These are phyloP conservation scores for Heliconius eleuchia DNA, from an alignment of 1,140 invertebrate genomes.

Conservation along the genomic window DNA sequence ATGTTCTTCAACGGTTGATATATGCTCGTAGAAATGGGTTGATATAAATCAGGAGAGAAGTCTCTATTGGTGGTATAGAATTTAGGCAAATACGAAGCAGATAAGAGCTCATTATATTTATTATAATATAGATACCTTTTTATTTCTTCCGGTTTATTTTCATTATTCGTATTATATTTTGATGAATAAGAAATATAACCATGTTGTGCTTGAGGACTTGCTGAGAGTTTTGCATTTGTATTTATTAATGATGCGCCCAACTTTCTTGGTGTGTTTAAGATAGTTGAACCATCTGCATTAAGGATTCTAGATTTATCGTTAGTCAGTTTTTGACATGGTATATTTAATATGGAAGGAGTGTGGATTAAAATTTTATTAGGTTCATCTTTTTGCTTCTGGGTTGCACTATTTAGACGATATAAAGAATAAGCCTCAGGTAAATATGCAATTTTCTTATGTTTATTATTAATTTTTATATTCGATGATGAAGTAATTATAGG, in stretches of 20 bases:
- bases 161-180: not conserved
- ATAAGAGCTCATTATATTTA: not conserved
- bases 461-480: not conserved
- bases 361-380: not conserved
- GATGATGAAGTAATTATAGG: not conserved
- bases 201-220: too few relatives aligned
- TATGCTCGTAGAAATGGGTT: not conserved
- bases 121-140: not conserved
- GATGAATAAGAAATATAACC: not conserved
- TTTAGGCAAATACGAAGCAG: not conserved
- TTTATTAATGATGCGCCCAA: not conserved
- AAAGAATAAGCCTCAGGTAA: too few relatives aligned
- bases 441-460: too few relatives aligned
- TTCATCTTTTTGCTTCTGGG: not conserved
- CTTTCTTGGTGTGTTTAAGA: not conserved
- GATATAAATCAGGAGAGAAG: not conserved
- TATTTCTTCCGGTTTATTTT: not conserved
- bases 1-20: not conserved
- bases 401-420: not conserved
- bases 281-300: not conserved
- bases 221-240: not conserved
- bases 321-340: not conserved
- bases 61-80: not conserved
- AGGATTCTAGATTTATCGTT: not conserved
- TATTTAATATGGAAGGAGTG: not conserved